Base-by-base conservation (phyloP, 2,888 invertebrate species). In the Drosophila kokeensis region DNA sequence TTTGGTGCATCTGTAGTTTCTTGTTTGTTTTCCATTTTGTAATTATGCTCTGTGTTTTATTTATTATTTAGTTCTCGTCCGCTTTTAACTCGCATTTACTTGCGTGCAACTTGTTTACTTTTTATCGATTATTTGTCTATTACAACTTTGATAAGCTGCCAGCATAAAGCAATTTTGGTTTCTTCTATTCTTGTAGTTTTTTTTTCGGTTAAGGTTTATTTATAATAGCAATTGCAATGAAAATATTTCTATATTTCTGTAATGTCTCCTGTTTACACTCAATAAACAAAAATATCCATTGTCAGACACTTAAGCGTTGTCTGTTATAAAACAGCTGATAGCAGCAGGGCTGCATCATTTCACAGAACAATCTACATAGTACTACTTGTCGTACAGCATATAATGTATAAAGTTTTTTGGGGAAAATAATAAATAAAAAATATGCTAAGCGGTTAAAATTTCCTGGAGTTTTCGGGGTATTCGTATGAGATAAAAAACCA, bases 1-100 rank as follows among this genome's bases (percentile, higher is more conserved):
- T n/a, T n/a, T 18, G 34, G 4, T 38, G 53, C 21, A 10, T 29
- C 49, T 49, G 62, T 65, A 24, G n/a, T 74, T 29, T 79, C 79
- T 32, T 27, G 13, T 27, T 62, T 60, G 29, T 10, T 62, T 48
- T 78, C 79, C 78, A 78, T 78, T 2, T 38, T 74, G 6, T 13
- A 21, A 27, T 38, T 13, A 21, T 8, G 21, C 5, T 40, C 15
- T 7, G 4, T 45, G 11, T 38, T 32, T 21, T 11, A 7, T 8
- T 58, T 15, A 3, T 65, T 27, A 49, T 48, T 48, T 58, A 48
- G 34, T 27, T 34, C 42, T 11, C 3, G 11, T 30, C 11, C 18
- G 27, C 8, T 50, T 8, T 45, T 8, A 45, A 50, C n/a, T 29
- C 18, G 24, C 24, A 48, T 48, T 15, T 24, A 24, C 5, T 36